These are phyloP conservation scores for Protobothrops flavoviridis DNA, from an alignment of 2,113 vertebrate species.

Conservation along the genomic window DNA sequence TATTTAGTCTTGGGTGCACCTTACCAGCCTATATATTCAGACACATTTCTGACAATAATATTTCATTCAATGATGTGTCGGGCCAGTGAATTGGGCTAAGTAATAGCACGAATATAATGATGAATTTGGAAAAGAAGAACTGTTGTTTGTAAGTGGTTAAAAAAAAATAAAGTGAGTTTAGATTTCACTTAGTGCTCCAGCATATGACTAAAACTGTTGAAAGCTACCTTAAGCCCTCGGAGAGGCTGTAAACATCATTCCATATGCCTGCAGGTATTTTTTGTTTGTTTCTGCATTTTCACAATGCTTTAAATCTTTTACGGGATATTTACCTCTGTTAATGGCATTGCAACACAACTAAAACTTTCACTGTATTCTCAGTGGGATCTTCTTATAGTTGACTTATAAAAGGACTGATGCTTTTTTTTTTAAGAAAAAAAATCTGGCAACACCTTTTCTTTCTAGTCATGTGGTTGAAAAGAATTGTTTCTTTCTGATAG, in stretches of 20 bases:
- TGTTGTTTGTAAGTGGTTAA: not conserved
- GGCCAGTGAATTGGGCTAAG: not conserved
- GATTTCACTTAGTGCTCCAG: not conserved
- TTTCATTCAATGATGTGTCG: not conserved
- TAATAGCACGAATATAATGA: not conserved
- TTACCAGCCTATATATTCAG: not conserved
- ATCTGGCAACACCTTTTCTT: slow-evolving; percentile 26
- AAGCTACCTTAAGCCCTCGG: not conserved
- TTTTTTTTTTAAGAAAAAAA: slow-evolving; percentile 34
- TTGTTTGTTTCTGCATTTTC: slow-evolving; percentile 33
- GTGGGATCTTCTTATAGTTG: slow-evolving; percentile 45
- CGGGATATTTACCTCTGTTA: slow-evolving; percentile 34
- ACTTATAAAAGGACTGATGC: slow-evolving; percentile 36
- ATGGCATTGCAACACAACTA: slow-evolving; percentile 33
- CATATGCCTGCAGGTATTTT: fast-evolving
- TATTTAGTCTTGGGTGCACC: not conserved
- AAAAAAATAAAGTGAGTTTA: not conserved
- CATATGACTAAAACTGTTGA: not conserved
- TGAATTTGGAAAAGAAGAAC: not conserved
- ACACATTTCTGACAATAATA: not conserved
- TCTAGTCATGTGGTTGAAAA: slow-evolving; percentile 11
- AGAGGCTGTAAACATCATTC: not conserved
- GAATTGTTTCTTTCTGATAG: slow-evolving; percentile 43
- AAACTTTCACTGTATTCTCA: slow-evolving; percentile 54
- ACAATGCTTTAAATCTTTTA: slow-evolving; percentile 29